A percentile compares a stretch with the other conserved stretches of the same genome.
Evolutionary conservation across 2,113 vertebrate genomes (phyloP).

Genomic region (Apodemus speciosus): DNA sequence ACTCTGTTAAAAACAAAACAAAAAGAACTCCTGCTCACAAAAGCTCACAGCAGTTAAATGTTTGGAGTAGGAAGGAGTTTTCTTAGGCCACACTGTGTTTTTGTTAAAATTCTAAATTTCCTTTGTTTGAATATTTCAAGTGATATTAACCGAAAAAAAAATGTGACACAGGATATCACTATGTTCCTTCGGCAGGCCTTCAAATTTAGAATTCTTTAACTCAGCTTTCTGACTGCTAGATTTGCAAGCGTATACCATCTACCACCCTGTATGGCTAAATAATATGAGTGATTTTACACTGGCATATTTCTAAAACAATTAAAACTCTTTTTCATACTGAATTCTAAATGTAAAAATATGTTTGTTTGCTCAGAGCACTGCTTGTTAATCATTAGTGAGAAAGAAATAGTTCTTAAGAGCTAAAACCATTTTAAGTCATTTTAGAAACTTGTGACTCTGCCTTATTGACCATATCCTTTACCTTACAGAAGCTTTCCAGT

Average conservation of each 20-base stretch:
- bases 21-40: background rate
- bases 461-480: no score
- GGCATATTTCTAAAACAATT: conserved; percentile 17
- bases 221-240: background rate
- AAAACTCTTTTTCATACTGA: conserved; percentile 33
- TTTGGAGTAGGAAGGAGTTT: conserved; percentile 27
- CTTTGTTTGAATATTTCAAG: conserved; percentile 31
- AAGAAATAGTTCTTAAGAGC: conserved; percentile 19
- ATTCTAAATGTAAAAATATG: background rate
- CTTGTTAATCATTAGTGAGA: background rate
- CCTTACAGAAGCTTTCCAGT: no score
- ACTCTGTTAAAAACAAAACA: conserved; percentile 49
- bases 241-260: background rate
- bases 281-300: conserved; percentile 17
- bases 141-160: background rate
- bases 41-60: conserved; percentile 23
- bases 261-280: background rate
- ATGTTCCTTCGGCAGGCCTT: background rate
- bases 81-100: conserved; percentile 34
- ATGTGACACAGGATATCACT: background rate
- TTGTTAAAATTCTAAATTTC: conserved; percentile 35
- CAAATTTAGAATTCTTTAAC: background rate
- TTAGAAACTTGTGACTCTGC: background rate
- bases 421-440: background rate
- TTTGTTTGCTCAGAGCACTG: background rate